These are phyloP conservation scores for Rhagoletis zephyria DNA, from an alignment of 1,140 invertebrate species.

Conservation along the genomic window DNA sequence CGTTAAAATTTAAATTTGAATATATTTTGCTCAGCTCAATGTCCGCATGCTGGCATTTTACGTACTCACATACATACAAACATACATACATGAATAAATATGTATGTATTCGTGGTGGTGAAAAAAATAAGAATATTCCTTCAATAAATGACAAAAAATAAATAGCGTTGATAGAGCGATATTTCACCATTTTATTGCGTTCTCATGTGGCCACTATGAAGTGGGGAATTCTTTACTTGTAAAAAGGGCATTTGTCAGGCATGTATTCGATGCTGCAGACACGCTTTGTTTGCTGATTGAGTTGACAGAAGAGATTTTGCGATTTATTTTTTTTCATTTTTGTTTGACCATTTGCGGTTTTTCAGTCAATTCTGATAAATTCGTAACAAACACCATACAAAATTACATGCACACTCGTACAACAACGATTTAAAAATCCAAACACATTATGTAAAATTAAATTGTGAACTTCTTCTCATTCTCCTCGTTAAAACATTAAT, in stretches of 20 bases:
- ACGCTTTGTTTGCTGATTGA: not conserved
- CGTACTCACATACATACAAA: not conserved
- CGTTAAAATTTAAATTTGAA: conserved; percentile 9
- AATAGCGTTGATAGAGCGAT: not conserved
- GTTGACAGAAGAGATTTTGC: not conserved
- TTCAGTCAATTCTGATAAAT: not conserved
- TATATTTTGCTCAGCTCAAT: not conserved
- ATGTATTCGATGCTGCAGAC: not conserved
- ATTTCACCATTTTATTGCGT: not conserved
- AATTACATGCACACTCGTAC: no score
- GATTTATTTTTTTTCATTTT: not conserved
- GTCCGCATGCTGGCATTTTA: not conserved
- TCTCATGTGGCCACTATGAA: not conserved
- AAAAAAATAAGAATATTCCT: not conserved
- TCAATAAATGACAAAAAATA: not conserved
- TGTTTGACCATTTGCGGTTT: not conserved
- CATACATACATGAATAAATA: no score
- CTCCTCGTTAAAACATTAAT: no score
- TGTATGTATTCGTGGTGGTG: not conserved
- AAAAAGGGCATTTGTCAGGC: not conserved
- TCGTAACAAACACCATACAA: not conserved
- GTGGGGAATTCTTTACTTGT: not conserved
- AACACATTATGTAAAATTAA: no score
- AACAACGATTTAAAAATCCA: no score
- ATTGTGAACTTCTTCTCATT: no score